Base-by-base conservation (phyloP, 2,888 invertebrate genomes). In the Machimus rusticus region DNA sequence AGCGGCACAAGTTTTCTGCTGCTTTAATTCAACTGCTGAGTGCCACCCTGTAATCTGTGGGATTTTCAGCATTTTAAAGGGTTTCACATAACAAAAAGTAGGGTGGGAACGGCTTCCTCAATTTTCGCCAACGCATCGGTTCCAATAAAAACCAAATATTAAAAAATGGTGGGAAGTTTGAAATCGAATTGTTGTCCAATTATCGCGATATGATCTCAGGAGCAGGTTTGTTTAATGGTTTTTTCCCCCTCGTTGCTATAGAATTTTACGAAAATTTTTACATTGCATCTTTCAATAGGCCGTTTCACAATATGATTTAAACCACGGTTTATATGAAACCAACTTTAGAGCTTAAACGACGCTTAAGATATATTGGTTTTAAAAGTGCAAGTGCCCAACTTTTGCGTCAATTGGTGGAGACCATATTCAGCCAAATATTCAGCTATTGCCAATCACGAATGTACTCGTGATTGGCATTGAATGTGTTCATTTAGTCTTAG, bases 1-100 rank as follows among this genome's bases (percentile, higher is more conserved):
- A 19, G 19, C 43, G 12, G 43, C 43, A 43, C 34, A 37, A 78
- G 37, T 43, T 78, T 77, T 77, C 39, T 76, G 28, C 23, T 78
- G 78, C 78, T 34, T 77, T 34, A 77, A 77, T n/a, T 77, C 77
- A 77, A 34, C 77, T 78, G 78, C 39, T 43, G 19, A 43, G 66
- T 66, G 66, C 28, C 19, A 51, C 51, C 51, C 16, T n/a, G 51
- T n/a, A 16, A 16, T 16, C 51, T 51, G 51, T n/a, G 51, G 51
- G 51, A n/a, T 66, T 28, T 66, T 66, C 66, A 66, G 19, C 43
- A 39, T 39, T 78, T 78, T 37, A 78, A 78, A 43, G n/a, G 78
- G 39, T 78, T 78, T 66, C 23, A 23, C 6, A 5, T 57, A 23
- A 2, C 8, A n/a, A 55, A 55, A 55, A 19, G 19, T 66, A 19